A percentile compares a stretch with the other conserved stretches of the same genome.
These are phyloP conservation scores for Oxycera nigricornis DNA, from an alignment of 2,888 invertebrate species.

Conservation along the genomic window DNA sequence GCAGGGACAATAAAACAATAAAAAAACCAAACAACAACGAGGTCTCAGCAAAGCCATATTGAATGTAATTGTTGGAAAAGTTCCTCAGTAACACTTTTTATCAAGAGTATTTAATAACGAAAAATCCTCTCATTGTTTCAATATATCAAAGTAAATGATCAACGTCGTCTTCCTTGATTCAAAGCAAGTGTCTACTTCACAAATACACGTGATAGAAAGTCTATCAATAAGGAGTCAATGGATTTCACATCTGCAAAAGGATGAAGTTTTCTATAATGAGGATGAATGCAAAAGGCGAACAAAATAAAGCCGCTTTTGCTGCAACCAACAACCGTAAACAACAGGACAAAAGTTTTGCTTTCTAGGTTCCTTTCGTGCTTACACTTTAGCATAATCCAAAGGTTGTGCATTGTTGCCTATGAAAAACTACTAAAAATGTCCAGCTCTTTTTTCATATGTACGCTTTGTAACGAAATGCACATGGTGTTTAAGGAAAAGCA, in stretches of 20 bases:
- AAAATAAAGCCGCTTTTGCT: neutral
- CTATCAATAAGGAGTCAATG: conserved; percentile 14
- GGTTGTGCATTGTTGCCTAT: neutral
- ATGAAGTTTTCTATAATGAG: neutral
- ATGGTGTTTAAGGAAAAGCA: neutral
- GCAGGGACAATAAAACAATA: too few relatives aligned
- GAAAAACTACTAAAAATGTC: neutral
- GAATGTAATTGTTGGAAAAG: too few relatives aligned
- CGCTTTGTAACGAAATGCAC: neutral
- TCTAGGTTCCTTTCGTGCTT: neutral
- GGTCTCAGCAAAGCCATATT: too few relatives aligned
- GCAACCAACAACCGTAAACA: neutral
- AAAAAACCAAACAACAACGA: too few relatives aligned
- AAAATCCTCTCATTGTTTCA: too few relatives aligned
- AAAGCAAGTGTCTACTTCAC: neutral
- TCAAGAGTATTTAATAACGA: too few relatives aligned
- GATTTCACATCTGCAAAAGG: neutral
- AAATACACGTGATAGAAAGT: conserved; percentile 3
- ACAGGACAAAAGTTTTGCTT: neutral
- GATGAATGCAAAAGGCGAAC: neutral
- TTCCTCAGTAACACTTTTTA: too few relatives aligned
- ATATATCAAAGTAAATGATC: too few relatives aligned
- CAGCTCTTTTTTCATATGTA: neutral
- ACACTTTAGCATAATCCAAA: neutral
- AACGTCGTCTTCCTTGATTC: too few relatives aligned